Conservation (phyloP, 2,888 invertebrate genomes). For the Lobophora halterata region DNA sequence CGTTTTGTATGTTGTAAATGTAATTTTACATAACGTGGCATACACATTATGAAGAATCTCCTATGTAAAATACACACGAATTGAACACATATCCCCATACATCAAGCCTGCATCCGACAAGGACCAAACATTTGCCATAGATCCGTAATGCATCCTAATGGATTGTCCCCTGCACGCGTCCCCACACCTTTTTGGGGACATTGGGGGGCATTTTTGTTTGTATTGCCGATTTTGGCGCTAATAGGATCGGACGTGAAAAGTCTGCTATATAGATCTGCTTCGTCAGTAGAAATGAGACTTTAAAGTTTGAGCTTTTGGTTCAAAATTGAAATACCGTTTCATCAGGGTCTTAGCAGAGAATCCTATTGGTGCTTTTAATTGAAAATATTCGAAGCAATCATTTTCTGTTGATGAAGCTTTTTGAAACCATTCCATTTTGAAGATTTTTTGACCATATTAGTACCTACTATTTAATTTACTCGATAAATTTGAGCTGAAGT, state of each 20-base stretch:
- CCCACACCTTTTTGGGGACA: constrained; percentile 26
- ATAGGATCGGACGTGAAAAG: constrained; percentile 31
- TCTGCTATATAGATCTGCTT: constrained; percentile 13
- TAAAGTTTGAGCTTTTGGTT: neutral
- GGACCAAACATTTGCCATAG: constrained; percentile 13
- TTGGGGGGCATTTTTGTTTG: constrained; percentile 28
- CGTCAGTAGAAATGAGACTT: neutral
- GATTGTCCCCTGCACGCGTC: constrained; percentile 22
- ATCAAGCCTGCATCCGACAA: constrained; percentile 6
- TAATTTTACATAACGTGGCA: no score
- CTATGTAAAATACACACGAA: neutral
- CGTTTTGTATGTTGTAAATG: no score
- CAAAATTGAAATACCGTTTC: neutral
- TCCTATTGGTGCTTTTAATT: constrained; percentile 18
- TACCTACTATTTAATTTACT: no score
- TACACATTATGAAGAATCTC: no score
- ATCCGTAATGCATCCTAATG: constrained; percentile 29
- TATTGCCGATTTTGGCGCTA: constrained; percentile 29
- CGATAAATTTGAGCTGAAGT: no score
- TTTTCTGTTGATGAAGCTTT: constrained; percentile 1
- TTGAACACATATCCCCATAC: neutral
- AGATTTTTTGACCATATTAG: constrained; percentile 1
- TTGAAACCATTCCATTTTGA: neutral
- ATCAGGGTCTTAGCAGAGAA: constrained; percentile 2
- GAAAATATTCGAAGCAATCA: constrained; percentile 9